These are phyloP conservation scores for Peromyscus nudipes DNA, from an alignment of 2,797 vertebrate genomes.

Conservation along the genomic window DNA sequence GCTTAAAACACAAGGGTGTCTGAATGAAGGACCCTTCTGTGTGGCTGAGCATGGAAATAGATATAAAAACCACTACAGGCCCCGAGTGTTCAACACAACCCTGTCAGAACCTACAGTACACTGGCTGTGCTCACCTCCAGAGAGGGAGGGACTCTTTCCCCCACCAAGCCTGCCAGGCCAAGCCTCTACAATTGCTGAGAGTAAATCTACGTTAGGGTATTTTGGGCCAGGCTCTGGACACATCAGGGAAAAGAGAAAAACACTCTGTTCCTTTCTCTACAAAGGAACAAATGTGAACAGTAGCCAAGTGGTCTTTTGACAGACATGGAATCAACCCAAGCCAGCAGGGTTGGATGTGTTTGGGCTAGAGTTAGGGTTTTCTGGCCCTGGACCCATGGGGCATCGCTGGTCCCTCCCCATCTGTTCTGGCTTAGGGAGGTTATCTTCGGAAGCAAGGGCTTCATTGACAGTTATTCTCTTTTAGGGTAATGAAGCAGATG, in stretches of 20 bases:
- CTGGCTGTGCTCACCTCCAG: too few relatives aligned
- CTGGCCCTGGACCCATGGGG: background rate
- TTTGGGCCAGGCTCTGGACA: background rate
- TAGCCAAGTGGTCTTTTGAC: background rate
- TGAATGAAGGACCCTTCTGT: background rate
- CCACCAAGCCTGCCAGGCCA: background rate
- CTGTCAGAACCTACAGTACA: background rate
- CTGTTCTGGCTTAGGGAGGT: too few relatives aligned
- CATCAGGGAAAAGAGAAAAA: conserved; percentile 14
- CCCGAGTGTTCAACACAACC: background rate
- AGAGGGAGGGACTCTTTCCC: background rate
- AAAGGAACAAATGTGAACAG: background rate
- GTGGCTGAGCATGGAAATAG: background rate
- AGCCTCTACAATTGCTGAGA: background rate
- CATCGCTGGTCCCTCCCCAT: accelerated
- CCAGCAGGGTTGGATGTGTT: accelerated
- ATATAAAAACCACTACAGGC: background rate
- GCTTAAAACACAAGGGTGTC: background rate
- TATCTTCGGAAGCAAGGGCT: background rate
- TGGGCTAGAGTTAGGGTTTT: background rate
- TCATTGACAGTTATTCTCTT: conserved; percentile 50
- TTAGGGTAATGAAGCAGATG: conserved; percentile 91
- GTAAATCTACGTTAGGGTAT: background rate
- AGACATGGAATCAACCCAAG: background rate
- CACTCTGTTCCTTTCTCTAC: background rate